A percentile compares a stretch with the other conserved stretches of the same genome.
Evolutionary conservation across 2,888 invertebrate species (phyloP).

Genomic region (Luperina testacea): DNA sequence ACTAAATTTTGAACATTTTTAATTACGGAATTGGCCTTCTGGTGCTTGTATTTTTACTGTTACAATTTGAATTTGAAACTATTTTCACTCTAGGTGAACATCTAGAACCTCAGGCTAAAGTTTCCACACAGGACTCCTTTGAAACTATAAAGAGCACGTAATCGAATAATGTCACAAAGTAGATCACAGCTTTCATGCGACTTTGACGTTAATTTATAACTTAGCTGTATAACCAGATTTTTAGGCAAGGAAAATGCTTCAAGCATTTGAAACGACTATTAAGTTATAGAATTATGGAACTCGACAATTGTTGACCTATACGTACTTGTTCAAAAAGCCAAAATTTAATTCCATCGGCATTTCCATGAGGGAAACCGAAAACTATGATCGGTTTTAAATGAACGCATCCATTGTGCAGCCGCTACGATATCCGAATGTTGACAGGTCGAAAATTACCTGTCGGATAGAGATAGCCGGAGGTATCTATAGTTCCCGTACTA

Average conservation of each 20-base stretch:
- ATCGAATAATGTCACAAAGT: constrained; percentile 4
- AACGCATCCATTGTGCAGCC: background rate
- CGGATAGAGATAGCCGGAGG: background rate
- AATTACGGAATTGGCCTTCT: no score
- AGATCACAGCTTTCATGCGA: constrained; percentile 14
- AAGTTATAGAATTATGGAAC: constrained; percentile 8
- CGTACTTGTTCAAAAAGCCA: background rate
- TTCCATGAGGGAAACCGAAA: background rate
- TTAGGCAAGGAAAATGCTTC: constrained; percentile 8
- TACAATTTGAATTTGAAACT: background rate
- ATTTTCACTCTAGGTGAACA: constrained; percentile 4
- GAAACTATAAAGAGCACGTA: constrained; percentile 17
- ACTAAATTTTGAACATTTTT: no score
- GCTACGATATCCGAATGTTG: background rate
- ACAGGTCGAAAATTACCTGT: background rate
- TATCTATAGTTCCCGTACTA: background rate
- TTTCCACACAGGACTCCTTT: constrained; percentile 2
- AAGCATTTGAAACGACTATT: constrained; percentile 23
- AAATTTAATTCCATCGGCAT: background rate
- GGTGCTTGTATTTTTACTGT: background rate
- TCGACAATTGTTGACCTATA: background rate
- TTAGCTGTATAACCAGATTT: constrained; percentile 4
- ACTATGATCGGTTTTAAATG: background rate
- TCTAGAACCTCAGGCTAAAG: background rate
- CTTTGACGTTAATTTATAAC: constrained; percentile 12